A percentile compares a stretch with the other conserved stretches of the same genome.
These are phyloP conservation scores for Rhabdomys pumilio DNA, from an alignment of 2,797 vertebrate species.

Conservation along the genomic window DNA sequence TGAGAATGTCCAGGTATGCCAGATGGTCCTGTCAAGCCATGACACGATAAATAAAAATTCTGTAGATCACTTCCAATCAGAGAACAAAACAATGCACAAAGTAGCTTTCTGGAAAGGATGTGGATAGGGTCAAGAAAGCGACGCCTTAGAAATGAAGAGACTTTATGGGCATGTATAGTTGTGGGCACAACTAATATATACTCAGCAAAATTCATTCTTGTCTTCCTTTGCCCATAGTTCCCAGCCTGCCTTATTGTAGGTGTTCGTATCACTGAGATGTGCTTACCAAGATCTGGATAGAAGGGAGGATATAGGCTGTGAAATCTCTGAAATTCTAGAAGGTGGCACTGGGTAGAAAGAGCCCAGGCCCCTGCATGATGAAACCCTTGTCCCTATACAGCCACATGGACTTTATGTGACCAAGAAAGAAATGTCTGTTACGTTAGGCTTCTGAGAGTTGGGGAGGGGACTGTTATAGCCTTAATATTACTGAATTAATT, in stretches of 20 bases:
- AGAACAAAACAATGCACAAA: background rate
- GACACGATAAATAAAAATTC: background rate
- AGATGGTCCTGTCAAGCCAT: background rate
- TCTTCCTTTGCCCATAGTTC: conserved; percentile 31
- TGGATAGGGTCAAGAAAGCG: background rate
- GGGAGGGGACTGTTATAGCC: background rate
- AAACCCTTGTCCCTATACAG: background rate
- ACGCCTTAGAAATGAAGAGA: conserved; percentile 43
- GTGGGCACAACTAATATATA: background rate
- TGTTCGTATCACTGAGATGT: background rate
- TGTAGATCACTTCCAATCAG: background rate
- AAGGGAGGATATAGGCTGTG: background rate
- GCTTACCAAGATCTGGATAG: background rate
- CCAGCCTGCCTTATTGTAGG: conserved; percentile 18
- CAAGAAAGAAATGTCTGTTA: conserved; percentile 33
- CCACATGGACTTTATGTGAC: background rate
- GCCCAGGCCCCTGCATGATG: background rate
- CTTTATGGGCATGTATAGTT: background rate
- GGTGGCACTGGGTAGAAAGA: background rate
- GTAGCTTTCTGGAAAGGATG: background rate
- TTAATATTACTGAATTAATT: conserved; percentile 37
- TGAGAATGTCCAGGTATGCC: background rate
- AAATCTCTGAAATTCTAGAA: background rate
- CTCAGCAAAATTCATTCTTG: conserved; percentile 16
- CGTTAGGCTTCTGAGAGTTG: background rate